Percentiles rank a stretch among this genome's conserved stretches.
Conservation (phyloP, 1,140 invertebrate species). For the Ceratina calcarata region DNA sequence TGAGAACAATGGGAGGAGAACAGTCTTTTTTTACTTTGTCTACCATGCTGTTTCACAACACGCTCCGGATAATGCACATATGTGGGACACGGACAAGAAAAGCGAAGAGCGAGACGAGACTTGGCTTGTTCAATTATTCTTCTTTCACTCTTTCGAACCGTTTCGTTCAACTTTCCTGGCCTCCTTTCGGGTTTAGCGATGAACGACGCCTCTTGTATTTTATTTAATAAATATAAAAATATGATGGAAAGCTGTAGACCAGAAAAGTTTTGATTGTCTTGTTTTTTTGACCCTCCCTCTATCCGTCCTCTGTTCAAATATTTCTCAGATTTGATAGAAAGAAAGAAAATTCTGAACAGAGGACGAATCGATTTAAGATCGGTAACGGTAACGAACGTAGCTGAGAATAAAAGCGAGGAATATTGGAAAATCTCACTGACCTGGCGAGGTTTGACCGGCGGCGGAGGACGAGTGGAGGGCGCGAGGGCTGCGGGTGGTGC, state of each 20-base stretch:
- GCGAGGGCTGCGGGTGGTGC: conserved; percentile 82
- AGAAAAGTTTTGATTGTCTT: background rate
- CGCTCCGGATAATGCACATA: conserved; percentile 50
- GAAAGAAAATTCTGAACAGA: too few species aligned
- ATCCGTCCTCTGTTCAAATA: background rate
- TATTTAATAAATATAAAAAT: background rate
- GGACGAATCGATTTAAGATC: too few species aligned
- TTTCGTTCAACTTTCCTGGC: conserved; percentile 16
- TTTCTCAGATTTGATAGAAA: too few species aligned
- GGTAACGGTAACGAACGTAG: background rate
- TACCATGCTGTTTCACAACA: conserved; percentile 61
- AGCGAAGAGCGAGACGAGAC: conserved; percentile 40
- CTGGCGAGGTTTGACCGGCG: conserved; percentile 87
- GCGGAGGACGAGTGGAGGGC: conserved; percentile 85
- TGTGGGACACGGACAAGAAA: conserved; percentile 34
- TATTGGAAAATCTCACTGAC: conserved; percentile 64
- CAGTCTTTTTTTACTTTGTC: conserved; percentile 47
- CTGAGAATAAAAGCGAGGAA: conserved; percentile 12
- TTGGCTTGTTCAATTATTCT: background rate
- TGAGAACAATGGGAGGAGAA: conserved; percentile 38
- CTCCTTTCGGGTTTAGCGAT: background rate
- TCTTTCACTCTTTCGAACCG: background rate
- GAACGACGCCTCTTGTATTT: too few species aligned
- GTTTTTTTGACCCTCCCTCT: background rate
- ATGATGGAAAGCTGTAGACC: background rate